phyloP scores from a whole-genome alignment of 2,888 invertebrate species.

The Drosophila sordidula region DNA sequence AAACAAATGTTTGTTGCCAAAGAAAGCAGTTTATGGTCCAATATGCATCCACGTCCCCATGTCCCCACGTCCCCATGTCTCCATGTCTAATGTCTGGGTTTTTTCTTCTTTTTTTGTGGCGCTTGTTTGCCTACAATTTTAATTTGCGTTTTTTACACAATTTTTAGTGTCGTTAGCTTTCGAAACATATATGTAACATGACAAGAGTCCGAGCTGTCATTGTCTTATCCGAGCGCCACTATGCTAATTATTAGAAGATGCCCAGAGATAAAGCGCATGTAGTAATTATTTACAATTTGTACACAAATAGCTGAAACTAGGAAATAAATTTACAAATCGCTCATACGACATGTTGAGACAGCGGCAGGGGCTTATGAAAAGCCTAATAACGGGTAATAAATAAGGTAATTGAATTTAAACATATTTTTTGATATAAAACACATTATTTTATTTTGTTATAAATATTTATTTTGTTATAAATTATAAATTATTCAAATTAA shows the following conservation, averaged over 20 bases:
- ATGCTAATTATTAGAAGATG: slow-evolving; percentile 32
- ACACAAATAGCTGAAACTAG: neutral
- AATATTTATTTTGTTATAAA: no score
- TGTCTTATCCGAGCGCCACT: slow-evolving; percentile 16
- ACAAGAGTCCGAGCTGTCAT: slow-evolving; percentile 10
- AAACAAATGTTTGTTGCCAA: slow-evolving; percentile 58
- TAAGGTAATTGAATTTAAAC: no score
- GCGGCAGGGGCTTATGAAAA: no score
- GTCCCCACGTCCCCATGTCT: no score
- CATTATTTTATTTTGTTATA: no score
- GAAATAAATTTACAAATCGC: neutral
- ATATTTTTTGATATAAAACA: no score
- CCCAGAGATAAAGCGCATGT: slow-evolving; percentile 2
- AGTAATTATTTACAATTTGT: slow-evolving; percentile 15
- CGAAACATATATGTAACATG: slow-evolving; percentile 37
- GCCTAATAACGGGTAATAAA: no score
- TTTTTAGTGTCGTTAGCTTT: slow-evolving; percentile 45
- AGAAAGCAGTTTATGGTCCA: slow-evolving; percentile 59
- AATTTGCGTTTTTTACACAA: slow-evolving; percentile 50
- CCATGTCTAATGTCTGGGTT: slow-evolving; percentile 6
- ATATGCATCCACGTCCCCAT: neutral
- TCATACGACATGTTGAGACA: neutral
- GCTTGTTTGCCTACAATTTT: slow-evolving; percentile 31
- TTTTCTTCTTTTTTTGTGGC: slow-evolving; percentile 8
- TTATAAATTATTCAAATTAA: no score